These are phyloP conservation scores for Oconnorella tubifera DNA, from an alignment of 2,888 invertebrate species.

Conservation along the genomic window DNA sequence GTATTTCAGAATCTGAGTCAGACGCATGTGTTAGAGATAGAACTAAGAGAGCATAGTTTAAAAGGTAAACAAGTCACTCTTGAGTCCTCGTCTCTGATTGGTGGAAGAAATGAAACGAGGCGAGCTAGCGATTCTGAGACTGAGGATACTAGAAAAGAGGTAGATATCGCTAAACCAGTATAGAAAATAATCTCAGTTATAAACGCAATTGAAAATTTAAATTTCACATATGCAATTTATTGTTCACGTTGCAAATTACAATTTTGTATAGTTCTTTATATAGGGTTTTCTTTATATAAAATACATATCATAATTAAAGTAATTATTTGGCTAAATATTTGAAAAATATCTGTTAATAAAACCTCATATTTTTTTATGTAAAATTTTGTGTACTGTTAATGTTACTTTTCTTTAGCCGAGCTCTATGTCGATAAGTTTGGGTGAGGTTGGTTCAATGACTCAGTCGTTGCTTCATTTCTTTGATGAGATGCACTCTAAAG, in stretches of 20 bases:
- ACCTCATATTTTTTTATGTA: too few relatives aligned
- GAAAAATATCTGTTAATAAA: too few relatives aligned
- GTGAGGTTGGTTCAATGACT: constrained; percentile 54
- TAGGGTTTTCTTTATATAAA: too few relatives aligned
- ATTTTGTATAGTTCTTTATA: too few relatives aligned
- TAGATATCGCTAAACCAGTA: constrained; percentile 9
- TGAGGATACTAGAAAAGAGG: constrained; percentile 11
- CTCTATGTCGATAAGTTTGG: constrained; percentile 51
- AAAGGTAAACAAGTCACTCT: constrained; percentile 40
- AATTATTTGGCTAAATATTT: too few relatives aligned
- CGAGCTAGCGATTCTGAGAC: constrained; percentile 8
- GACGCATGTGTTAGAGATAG: constrained; percentile 45
- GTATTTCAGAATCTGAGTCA: constrained; percentile 54
- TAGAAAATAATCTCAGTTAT: too few relatives aligned
- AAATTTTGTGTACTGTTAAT: too few relatives aligned
- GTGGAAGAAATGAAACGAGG: neutral
- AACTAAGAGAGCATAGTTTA: constrained; percentile 43
- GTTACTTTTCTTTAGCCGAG: too few relatives aligned
- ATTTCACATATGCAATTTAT: too few relatives aligned
- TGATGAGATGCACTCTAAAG: constrained; percentile 50
- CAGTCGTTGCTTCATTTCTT: constrained; percentile 53
- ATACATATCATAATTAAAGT: too few relatives aligned
- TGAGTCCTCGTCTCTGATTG: constrained; percentile 11
- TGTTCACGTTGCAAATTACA: too few relatives aligned
- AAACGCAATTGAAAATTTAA: too few relatives aligned